Conservation (phyloP, 2,888 invertebrate genomes). For the Drosophila nigritarsus region DNA sequence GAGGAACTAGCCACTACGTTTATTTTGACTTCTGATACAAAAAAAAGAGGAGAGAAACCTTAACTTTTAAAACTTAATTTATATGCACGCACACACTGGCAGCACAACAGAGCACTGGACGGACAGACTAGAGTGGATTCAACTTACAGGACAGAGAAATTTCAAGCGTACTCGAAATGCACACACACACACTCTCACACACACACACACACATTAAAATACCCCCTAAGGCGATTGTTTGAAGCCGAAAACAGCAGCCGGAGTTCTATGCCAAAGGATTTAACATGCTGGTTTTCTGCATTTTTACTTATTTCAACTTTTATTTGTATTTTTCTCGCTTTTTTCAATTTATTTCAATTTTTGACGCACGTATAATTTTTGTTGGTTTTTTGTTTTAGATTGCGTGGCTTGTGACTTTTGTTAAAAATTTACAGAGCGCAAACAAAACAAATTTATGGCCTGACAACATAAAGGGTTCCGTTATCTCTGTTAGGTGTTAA, state of each 20-base stretch:
- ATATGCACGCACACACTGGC: slow-evolving; percentile 69
- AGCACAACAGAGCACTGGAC: slow-evolving; percentile 9
- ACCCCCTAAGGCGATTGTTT: slow-evolving; percentile 28
- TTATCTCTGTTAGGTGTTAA: slow-evolving; percentile 57
- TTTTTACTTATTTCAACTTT: slow-evolving; percentile 42
- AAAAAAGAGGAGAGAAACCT: slow-evolving; percentile 35
- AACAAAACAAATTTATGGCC: slow-evolving; percentile 75
- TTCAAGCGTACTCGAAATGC: slow-evolving; percentile 15
- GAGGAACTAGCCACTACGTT: slow-evolving; percentile 66
- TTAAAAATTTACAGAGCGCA: slow-evolving; percentile 66
- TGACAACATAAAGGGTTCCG: slow-evolving; percentile 67
- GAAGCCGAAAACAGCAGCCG: slow-evolving; percentile 17
- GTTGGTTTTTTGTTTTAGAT: slow-evolving; percentile 24
- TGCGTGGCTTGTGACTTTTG: slow-evolving; percentile 58
- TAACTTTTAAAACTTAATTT: slow-evolving; percentile 80
- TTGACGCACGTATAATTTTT: slow-evolving; percentile 63
- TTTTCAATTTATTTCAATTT: slow-evolving; percentile 78
- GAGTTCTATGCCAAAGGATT: slow-evolving; percentile 30
- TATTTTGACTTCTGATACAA: slow-evolving; percentile 69
- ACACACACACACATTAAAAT: slow-evolving; percentile 12
- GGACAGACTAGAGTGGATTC: slow-evolving; percentile 51
- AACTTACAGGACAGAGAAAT: slow-evolving; percentile 52
- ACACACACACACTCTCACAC: slow-evolving; percentile 2
- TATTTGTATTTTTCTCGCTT: slow-evolving; percentile 33
- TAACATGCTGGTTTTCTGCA: slow-evolving; percentile 34